Evolutionary conservation across 2,888 invertebrate species (phyloP), one percentile per base, ranked within the genome.

Genomic region (Drosophila affinis): DNA sequence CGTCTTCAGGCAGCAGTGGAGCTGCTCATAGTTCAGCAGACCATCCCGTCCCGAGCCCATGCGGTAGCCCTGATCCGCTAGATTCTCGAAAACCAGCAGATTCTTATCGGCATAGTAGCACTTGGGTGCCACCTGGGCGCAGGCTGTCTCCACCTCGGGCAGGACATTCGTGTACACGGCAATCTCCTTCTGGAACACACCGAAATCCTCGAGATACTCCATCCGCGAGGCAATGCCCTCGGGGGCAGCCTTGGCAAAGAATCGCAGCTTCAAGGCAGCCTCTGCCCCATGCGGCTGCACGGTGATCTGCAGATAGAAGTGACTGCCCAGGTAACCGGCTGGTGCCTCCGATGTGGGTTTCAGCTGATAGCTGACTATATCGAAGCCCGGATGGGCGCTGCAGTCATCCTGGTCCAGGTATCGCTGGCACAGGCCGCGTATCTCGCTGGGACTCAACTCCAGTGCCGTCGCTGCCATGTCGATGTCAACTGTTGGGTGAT

Each of bases 241-340:
- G 0, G 95, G 95, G 59, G 94, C 90, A 9, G 93, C 92, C 89
- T 95, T 95, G 0, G 94, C 91, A 80, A 95, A 95, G 70, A 94
- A 93, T 3, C 79, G 77, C 27, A 91, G 21, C 86, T 82, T 75
- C 1, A 70, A 45, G 1, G 64, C 7, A 0, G 29, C 71, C 10
- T 76, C 59, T 1, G 29, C 24, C n/a, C 75, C 75, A 21, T 74
- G 72, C 0, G 76, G 39, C 2, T 72, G 77, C 3, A 92, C 47
- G 3, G 76, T 56, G 3, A 91, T 86, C 10, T 79, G 79, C 0
- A 92, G 76, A 67, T 82, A 84, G 34, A 89, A 89, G 64, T 92
- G 92, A 14, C 82, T 84, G 3, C 91, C 91, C 14, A 92, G 65
- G 52, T 88, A 92, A 53, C 92, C 92, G 0, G 82, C 71, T 1